Conservation (phyloP, 1,140 invertebrate genomes). For the Heterodera carotae region DNA sequence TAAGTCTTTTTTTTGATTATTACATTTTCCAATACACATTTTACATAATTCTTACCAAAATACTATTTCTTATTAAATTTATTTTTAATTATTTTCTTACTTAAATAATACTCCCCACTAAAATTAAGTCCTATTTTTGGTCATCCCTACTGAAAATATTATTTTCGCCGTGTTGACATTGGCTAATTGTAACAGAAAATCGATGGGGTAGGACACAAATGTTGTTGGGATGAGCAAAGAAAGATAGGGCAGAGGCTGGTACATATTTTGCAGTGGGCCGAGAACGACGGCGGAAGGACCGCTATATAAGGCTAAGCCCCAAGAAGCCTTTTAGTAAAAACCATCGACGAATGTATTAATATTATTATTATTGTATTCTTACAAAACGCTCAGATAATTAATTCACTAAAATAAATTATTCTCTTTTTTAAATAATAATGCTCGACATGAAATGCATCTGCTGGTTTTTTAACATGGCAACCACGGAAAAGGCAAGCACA, state of each 20-base stretch:
- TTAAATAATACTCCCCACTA: not conserved
- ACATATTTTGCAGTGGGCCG: not conserved
- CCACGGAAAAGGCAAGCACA: not conserved
- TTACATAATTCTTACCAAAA: no score
- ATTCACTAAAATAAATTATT: not conserved
- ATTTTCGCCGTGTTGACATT: not conserved
- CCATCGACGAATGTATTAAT: not conserved
- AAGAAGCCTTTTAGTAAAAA: not conserved
- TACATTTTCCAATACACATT: no score
- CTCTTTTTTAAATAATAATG: not conserved
- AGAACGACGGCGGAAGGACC: not conserved
- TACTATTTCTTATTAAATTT: no score
- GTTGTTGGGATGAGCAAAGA: not conserved
- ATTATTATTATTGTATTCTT: no score
- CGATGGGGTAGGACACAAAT: not conserved
- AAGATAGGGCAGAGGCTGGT: not conserved
- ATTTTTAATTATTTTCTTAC: no score
- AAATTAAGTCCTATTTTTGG: not conserved
- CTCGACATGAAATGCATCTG: not conserved
- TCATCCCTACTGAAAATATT: not conserved
- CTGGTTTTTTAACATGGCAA: not conserved
- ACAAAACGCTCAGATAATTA: not conserved
- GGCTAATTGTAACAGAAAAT: constrained; percentile 3
- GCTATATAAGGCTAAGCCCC: not conserved
- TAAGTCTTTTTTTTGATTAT: no score